Evolutionary conservation across 2,113 vertebrate genomes (phyloP), one percentile per base, ranked within the genome.

Genomic region (Siniperca knerii): DNA sequence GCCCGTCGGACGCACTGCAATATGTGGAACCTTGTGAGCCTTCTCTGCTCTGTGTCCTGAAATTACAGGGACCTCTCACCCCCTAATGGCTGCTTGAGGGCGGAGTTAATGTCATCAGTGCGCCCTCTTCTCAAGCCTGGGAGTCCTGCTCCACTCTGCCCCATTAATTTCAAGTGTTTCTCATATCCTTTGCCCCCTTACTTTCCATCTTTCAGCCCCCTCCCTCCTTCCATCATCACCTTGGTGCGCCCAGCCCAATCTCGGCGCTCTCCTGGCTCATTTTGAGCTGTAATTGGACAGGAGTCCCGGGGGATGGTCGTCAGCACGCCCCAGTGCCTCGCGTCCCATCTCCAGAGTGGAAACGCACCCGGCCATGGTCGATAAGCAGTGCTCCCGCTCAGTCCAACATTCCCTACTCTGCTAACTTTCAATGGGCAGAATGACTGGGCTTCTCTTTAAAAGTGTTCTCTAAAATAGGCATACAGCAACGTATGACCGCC

Each of bases 231-330:
- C 85, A 77, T 90, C 91, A 84, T 85, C 90, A 83, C 89, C 81
- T 89, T 33, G 64, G 84, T 62, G 86, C 73, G 62, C 90, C 90
- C 91, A 87, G 90, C 89, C 90, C 94, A 91, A 94, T 93, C 88
- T 90, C 82, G 9, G 3, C 35, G 67, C 85, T 89, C 92, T 89
- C 89, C 85, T 35, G 88, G 67, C 90, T 94, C 94, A 95, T 95
- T 95, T 93, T 94, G 83, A 91, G 90, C 90, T 93, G 93, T 95
- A 95, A 95, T 95, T 95, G 93, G 91, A 94, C 92, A 77, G 90
- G 87, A 33, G 87, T 88, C 94, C 77, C 86, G 1, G 70, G 90
- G 90, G 94, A 88, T 16, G 81, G 79, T 82, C 80, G 74, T 83
- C 90, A 77, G 91, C 93, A 95, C 92, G 91, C 88, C 91, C 89